Evolutionary conservation across 2,888 invertebrate species (phyloP).

Genomic region (Metallyticus violacea): DNA sequence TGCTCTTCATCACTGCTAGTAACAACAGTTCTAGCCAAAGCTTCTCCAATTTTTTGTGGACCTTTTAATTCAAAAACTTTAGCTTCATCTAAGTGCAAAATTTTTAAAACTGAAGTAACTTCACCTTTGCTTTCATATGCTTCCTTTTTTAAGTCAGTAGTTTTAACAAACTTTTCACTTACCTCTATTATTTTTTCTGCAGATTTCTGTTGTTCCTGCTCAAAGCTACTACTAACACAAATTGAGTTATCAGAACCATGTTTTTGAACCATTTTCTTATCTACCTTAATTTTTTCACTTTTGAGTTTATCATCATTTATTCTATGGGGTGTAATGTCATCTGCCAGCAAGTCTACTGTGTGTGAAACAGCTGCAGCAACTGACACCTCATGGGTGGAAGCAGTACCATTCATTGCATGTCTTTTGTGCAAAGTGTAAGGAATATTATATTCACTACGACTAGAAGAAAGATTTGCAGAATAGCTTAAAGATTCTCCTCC

Average conservation of each 20-base stretch:
- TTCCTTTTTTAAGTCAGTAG: not conserved
- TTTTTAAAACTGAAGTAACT: not conserved
- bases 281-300: not conserved
- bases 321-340: conserved; percentile 4
- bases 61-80: not conserved
- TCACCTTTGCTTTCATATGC: not conserved
- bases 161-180: not conserved
- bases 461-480: conserved; percentile 52
- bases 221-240: not conserved
- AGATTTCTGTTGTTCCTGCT: not conserved
- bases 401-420: conserved; percentile 82
- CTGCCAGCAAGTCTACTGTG: conserved; percentile 1
- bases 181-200: not conserved
- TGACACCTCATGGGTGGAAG: conserved; percentile 43
- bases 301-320: not conserved
- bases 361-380: conserved; percentile 8
- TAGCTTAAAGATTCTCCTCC: conserved; percentile 48
- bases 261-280: not conserved
- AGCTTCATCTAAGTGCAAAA: not conserved
- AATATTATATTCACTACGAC: conserved; percentile 63
- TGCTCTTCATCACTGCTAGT: conserved; percentile 8
- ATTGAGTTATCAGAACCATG: conserved; percentile 1
- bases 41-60: not conserved
- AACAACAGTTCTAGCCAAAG: not conserved
- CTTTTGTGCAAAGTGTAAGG: conserved; percentile 82